Evolutionary conservation across 1,140 invertebrate genomes (phyloP), one percentile per base, ranked within the genome.

Genomic region (Lysiphlebus fabarum): DNA sequence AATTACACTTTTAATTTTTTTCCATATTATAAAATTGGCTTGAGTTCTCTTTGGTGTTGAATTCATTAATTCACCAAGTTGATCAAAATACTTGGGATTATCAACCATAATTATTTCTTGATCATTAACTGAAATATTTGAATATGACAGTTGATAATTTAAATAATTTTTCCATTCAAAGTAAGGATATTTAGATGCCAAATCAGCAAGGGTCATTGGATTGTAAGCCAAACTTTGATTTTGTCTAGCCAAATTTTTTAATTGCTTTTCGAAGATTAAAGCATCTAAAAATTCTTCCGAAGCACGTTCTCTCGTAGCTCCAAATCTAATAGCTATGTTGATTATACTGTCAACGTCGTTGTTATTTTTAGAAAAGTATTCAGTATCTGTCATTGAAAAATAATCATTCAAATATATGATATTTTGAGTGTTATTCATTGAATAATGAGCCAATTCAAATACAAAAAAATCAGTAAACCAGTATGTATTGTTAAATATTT

Each of bases 391-490:
- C n/a, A n/a, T n/a, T n/a, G 17, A 26, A 26, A 0, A 26, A 26
- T 26, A 26, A 26, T 26, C 17, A 26, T 4, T 1, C 17, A 26
- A 26, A 26, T 0, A 2, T 0, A 26, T 26, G 70, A 61, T 84
- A 87, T 81, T 70, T 88, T 86, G 17, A 77, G 74, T 0, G 86
- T 85, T 44, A 83, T 58, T 1, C 8, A 74, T 7, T 91, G 89
- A 4, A n/a, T n/a, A n/a, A n/a, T n/a, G n/a, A n/a, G n/a, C 87
- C 86, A 55, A 96, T 88, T 90, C 92, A 65, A 96, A 92, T 68
- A 95, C 91, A 14, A 97, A 83, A 68, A 96, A 88, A 70, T 95
- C 94, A 74, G 95, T 91, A 42, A 92, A 88, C 7, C 89, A 92
- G 71, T 92, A 94, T 5, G 94, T 94, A 6, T 83, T 76, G 48